Evolutionary conservation across 2,888 invertebrate genomes (phyloP), one percentile per base, ranked within the genome.

Genomic region (Diachrysia chrysitis): DNA sequence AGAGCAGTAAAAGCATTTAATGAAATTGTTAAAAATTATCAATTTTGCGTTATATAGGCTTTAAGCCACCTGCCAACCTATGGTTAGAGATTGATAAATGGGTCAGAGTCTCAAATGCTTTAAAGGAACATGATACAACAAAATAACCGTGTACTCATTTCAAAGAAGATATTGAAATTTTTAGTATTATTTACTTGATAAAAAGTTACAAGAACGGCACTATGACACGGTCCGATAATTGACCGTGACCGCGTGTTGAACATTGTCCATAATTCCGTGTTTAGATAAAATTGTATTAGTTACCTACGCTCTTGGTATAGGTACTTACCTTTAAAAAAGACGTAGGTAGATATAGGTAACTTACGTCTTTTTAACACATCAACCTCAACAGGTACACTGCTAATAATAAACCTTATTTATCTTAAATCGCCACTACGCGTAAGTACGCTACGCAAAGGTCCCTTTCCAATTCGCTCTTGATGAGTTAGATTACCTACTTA

Each of bases 201-300:
- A 87, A 84, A 86, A 83, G 71, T 77, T 68, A 79, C 79, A 77
- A 84, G 78, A 85, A 78, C 81, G 76, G 76, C 82, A 73, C 66
- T 74, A 73, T 71, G 86, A 80, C 81, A 87, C 88, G 88, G 87
- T 85, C 81, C 82, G 83, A 71, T 88, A 85, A 87, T 81, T 87
- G 80, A 82, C 87, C 83, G 82, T 86, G 88, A 85, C 85, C 85
- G 83, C 76, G 81, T 81, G 81, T 81, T 81, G 80, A 67, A 71
- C 81, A 78, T 79, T 78, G 81, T 72, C 71, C 79, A 69, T 72
- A 78, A 84, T 85, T 87, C 87, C 84, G 86, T 79, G 81, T 84
- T 86, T 80, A 73, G 74, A 72, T 81, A 76, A 76, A 80, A 74
- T 76, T n/a, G 74, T 67, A 63, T 68, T 69, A 71, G 71, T 76